Evolutionary conservation across 2,113 vertebrate species (phyloP), one percentile per base, ranked within the genome.

Genomic region (Enhydra lutris): DNA sequence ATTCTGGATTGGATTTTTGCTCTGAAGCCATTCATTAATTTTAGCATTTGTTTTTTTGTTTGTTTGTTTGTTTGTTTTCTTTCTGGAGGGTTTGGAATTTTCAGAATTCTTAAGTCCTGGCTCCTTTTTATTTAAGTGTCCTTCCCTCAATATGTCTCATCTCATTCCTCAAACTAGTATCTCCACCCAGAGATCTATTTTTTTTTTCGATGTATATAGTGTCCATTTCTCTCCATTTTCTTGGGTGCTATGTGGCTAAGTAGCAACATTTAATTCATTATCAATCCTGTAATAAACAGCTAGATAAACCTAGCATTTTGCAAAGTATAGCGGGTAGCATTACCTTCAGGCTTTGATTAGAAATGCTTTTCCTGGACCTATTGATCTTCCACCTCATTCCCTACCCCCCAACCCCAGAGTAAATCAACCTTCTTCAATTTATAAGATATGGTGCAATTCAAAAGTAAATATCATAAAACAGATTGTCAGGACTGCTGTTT

Each of bases 391-490:
- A 61, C 3, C 59, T 86, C 29, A 34, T 76, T 63, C 20, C 4
- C 31, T 80, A n/a, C 42, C 15, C 63, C 7, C 14, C 3, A 73
- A 73, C 26, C 45, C 18, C 3, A 61, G 21, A 89, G 45, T 86
- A 85, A 95, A 92, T 63, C 73, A 94, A 8, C 34, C 7, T 0
- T 91, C 17, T 78, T 8, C 45, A 92, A 82, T 88, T 89, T 86
- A 86, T 73, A 91, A 86, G 45, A 31, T 57, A 83, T 52, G 61
- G 36, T 79, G n/a, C 9, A 29, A 96, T 82, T 95, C 86, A 83
- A 93, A 29, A 78, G 55, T 86, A 94, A 97, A 94, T 94, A 97
- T 86, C 61, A 89, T 91, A 94, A 95, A 97, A 79, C 39, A 91
- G 45, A 95, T 89, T 36, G 78, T 94, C 74, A 82, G 42, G 50